phyloP scores from a whole-genome alignment of 2,113 vertebrate species.

The Cyprinodon tularosa region DNA sequence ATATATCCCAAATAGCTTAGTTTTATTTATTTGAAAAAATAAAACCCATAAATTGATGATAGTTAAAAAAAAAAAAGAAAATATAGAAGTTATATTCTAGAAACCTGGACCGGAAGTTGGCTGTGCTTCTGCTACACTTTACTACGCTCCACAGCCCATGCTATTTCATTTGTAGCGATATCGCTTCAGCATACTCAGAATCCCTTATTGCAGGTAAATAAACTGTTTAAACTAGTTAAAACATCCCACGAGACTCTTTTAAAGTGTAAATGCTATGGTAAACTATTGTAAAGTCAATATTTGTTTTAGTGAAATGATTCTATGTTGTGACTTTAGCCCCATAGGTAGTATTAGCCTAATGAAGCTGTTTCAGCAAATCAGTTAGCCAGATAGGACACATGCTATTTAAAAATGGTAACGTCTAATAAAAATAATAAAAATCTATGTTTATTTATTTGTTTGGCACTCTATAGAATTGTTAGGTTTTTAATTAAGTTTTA shows the following conservation, averaged over 20 bases:
- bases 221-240: fast-evolving
- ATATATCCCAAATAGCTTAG: background rate
- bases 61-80: background rate
- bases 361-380: slow-evolving; percentile 23
- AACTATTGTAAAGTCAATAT: background rate
- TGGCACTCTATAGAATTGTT: background rate
- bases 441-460: background rate
- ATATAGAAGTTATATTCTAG: slow-evolving; percentile 32
- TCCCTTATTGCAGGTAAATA: slow-evolving; percentile 40
- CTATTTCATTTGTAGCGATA: slow-evolving; percentile 8
- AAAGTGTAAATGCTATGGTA: background rate
- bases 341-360: slow-evolving; percentile 54
- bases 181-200: slow-evolving; percentile 9
- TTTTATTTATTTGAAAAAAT: background rate
- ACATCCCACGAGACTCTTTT: background rate
- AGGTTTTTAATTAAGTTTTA: background rate
- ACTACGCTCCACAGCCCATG: background rate
- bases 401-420: background rate
- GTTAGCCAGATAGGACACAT: background rate
- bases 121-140: background rate
- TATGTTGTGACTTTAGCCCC: slow-evolving; percentile 3
- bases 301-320: background rate
- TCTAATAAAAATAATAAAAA: background rate
- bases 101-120: background rate
- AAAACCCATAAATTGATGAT: background rate